phyloP scores from a whole-genome alignment of 1,140 invertebrate genomes.

The Anastrepha obliqua region DNA sequence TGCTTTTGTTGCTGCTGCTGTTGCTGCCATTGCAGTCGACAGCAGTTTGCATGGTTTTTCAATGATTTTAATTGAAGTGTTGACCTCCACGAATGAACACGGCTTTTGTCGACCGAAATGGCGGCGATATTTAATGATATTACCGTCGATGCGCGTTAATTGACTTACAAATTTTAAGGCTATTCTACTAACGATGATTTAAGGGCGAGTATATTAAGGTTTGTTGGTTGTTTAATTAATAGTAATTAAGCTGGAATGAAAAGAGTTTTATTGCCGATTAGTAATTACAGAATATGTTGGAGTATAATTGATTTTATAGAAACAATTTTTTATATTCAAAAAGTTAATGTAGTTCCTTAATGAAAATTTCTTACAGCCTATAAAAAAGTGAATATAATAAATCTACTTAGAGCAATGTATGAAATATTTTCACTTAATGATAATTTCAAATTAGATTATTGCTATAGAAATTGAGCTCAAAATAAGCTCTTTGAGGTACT shows the following conservation, averaged over 20 bases:
- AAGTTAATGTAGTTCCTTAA: no score
- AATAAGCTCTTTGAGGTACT: no score
- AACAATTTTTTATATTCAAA: no score
- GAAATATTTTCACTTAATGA: no score
- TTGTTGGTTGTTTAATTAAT: background rate
- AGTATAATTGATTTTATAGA: no score
- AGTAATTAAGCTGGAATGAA: conserved; percentile 18
- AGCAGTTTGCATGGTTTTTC: conserved; percentile 57
- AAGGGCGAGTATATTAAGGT: background rate
- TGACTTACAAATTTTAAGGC: conserved; percentile 33
- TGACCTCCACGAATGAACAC: conserved; percentile 5
- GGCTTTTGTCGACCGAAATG: background rate
- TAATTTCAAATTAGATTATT: no score
- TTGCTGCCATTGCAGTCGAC: conserved; percentile 59
- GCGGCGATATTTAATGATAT: background rate
- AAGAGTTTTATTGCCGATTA: background rate
- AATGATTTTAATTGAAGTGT: background rate
- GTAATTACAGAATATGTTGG: background rate
- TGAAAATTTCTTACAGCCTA: no score
- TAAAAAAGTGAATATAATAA: no score
- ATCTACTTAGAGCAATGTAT: no score
- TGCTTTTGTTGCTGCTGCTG: conserved; percentile 49
- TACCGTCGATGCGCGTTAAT: background rate
- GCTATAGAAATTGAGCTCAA: no score
- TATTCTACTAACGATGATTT: background rate